Base-by-base conservation (phyloP, 1,140 invertebrate species). In the Monomorium pharaonis region DNA sequence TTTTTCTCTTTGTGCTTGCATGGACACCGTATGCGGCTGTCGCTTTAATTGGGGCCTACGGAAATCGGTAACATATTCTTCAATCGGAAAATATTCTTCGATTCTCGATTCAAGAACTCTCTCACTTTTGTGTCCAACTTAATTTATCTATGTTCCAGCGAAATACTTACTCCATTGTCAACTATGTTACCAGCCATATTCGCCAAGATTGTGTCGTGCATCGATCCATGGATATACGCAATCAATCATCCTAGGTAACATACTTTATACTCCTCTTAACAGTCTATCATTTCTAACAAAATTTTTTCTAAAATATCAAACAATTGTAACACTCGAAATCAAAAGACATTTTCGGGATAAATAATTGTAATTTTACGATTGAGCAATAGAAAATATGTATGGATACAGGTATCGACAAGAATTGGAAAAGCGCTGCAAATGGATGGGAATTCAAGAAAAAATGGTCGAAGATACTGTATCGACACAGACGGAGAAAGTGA, bases 151-250 rank as follows among this genome's bases (percentile, higher is more conserved):
- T 88, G 70, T 92, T 86, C 2, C 89, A 97, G 96, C 86, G 94
- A 94, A 49, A 80, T 96, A 5, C 92, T 98, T 62, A 97, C 97
- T 6, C 97, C 97, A 0, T 93, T 97, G 12, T 94, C 96, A 0
- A 97, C 97, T 14, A 97, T 98, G 97, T 91, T 98, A 37, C 97
- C 97, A 7, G 97, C 97, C 6, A 93, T 97, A 56, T 97, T 96
- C 87, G 96, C 96, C 69, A 98, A 98, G 92, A 94, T 95, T 1
- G 97, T 97, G 0, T 97, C 97, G 2, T 97, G 97, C 90, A 96
- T 98, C 89, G 97, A 98, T 94, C 97, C 97, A 14, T 97, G 97
- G 97, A 96, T 97, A 18, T 97, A 97, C 87, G 97, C 97, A 24
- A 97, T 97, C 85, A 97, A 97, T 90, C 97, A 98, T 93, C 97